These are phyloP conservation scores for Neodiprion lecontei DNA, from an alignment of 1,140 invertebrate genomes.

Conservation along the genomic window DNA sequence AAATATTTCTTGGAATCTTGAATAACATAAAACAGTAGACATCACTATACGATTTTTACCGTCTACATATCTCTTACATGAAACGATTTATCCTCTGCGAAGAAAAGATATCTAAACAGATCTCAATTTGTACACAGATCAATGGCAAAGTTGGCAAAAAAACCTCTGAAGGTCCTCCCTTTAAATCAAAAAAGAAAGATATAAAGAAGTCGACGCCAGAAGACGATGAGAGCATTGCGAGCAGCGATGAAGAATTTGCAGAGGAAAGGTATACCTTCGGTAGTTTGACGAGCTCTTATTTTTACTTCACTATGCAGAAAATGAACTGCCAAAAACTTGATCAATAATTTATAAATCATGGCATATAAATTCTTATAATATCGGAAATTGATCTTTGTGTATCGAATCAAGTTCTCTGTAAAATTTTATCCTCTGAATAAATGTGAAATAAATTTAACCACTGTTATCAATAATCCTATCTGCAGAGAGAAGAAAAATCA, in stretches of 20 bases:
- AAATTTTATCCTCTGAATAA: neutral
- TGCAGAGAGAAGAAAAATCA: constrained; percentile 24
- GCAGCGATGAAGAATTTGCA: constrained; percentile 54
- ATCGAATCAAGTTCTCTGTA: constrained; percentile 2
- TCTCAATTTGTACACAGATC: constrained; percentile 24
- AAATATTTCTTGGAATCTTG: no score
- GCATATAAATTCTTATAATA: no score
- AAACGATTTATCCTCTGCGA: no score
- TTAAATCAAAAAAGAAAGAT: constrained; percentile 32
- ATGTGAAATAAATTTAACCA: no score
- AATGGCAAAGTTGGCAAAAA: constrained; percentile 32
- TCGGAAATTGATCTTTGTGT: no score
- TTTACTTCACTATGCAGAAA: neutral
- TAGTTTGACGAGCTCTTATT: constrained; percentile 16
- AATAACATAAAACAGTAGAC: no score
- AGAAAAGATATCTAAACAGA: no score
- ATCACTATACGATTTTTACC: no score
- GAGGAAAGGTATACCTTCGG: constrained; percentile 39
- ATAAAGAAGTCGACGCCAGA: constrained; percentile 26
- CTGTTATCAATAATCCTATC: neutral
- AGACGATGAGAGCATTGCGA: constrained; percentile 52
- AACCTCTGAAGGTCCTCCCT: neutral
- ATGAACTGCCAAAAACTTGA: neutral
- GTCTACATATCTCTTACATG: no score
- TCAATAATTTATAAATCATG: no score